Conservation (phyloP, 2,888 invertebrate species). For the Stenoptilia bipunctidactyla region DNA sequence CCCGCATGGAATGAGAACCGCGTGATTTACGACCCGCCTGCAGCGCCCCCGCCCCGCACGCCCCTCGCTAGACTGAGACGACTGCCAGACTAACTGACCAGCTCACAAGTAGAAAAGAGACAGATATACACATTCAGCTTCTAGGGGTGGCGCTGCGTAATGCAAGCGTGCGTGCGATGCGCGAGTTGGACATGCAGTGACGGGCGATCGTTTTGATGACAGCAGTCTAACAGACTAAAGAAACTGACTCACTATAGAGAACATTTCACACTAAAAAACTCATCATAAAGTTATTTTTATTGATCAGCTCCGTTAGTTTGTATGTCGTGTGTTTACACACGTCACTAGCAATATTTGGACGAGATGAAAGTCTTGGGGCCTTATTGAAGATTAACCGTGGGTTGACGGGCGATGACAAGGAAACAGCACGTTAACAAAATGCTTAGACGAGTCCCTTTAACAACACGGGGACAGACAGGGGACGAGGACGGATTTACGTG, state of each 20-base stretch:
- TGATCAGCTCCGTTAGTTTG: neutral
- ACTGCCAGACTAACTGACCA: constrained; percentile 12
- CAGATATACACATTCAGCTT: constrained; percentile 38
- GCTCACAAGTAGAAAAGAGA: constrained; percentile 35
- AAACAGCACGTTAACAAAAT: constrained; percentile 61
- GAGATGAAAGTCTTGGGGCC: constrained; percentile 34
- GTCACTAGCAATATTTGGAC: constrained; percentile 18
- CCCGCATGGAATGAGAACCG: constrained; percentile 71
- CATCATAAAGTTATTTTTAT: neutral
- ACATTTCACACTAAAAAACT: neutral
- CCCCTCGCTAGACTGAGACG: constrained; percentile 49
- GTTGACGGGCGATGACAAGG: constrained; percentile 56
- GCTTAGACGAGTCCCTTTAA: constrained; percentile 58
- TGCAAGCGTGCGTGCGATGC: constrained; percentile 70
- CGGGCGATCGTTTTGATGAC: constrained; percentile 64
- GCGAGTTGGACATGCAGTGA: constrained; percentile 68
- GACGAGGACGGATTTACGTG: constrained; percentile 61
- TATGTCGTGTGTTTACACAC: constrained; percentile 20
- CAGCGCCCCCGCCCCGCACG: constrained; percentile 56
- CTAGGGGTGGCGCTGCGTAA: constrained; percentile 70
- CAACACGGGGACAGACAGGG: constrained; percentile 56
- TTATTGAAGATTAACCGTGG: constrained; percentile 49
- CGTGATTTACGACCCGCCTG: constrained; percentile 72
- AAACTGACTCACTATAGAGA: constrained; percentile 45
- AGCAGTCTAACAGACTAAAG: constrained; percentile 50